Evolutionary conservation across 37 sponge, comb jelly and placozoan species (phyloP), one percentile per base, ranked within the genome.

Genomic region (Ianthella basta): DNA sequence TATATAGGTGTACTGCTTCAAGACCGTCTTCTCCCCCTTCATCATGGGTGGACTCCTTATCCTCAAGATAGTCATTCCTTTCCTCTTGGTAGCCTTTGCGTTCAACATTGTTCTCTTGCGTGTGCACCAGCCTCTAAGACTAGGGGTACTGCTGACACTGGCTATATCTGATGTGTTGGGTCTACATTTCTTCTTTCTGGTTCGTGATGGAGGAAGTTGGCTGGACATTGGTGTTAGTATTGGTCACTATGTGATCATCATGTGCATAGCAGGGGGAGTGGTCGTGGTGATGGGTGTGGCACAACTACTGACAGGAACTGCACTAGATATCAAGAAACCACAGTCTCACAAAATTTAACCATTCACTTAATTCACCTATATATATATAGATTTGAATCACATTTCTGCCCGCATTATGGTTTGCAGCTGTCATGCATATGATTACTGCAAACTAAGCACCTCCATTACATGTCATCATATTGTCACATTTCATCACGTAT

Each of bases 121-220:
- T 0, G 60, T 79, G 20, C 79, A 78, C 36, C 70, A 60, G 38
- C 91, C 88, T 2, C 69, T 83, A 53, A 56, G 70, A 32, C 75
- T 82, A 34, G 19, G 36, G 0, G 60, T 93, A 10, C 66, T 93
- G 24, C 50, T 95, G 38, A 72, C 87, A 36, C 83, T 95, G 66
- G 55, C 88, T 24, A 81, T 95, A 59, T 83, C 89, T 3, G 96
- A 95, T 55, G 41, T 95, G 3, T 90, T 95, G 93, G 96, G 91
- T 24, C 81, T 95, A 21, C 90, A 90, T 59, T 93, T 95, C 79
- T 95, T 93, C 89, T 93, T 93, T 64, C 87, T 95, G 77, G 89
- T 95, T 4, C 80, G 82, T 21, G 96, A 95, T 59, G 84, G 85
- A 23, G 96, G 96, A 10, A 93, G 93, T 66, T 95, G 96, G 96